Conservation (phyloP, 1,140 invertebrate genomes). For the Temnothorax curvispinosus region DNA sequence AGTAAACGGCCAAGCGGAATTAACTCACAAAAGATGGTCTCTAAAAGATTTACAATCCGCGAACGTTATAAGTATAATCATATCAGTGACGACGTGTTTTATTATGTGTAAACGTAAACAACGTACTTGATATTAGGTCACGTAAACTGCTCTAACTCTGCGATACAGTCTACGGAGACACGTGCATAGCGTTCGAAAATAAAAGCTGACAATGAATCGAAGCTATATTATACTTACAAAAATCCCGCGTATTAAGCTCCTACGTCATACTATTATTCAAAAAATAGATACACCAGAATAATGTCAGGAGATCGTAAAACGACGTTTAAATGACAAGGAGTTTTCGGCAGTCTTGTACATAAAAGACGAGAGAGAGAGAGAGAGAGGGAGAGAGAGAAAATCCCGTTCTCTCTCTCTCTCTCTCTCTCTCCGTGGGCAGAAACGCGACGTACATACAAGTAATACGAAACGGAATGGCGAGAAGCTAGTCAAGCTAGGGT, state of each 20-base stretch:
- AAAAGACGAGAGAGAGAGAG: background rate
- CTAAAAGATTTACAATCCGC: constrained; percentile 2
- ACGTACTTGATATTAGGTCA: background rate
- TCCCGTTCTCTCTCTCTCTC: no score
- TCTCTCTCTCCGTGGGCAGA: background rate
- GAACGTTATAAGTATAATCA: background rate
- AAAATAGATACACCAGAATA: background rate
- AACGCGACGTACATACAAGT: no score
- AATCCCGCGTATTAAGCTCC: background rate
- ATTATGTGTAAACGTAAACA: background rate
- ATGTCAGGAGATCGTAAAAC: background rate
- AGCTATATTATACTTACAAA: background rate
- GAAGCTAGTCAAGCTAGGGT: background rate
- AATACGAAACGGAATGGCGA: background rate
- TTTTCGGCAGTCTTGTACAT: background rate
- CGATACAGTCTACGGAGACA: background rate
- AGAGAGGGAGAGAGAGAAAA: background rate
- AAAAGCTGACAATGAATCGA: background rate
- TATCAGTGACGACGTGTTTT: background rate
- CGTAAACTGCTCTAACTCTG: background rate
- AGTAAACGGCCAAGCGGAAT: no score
- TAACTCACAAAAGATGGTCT: background rate
- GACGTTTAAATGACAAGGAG: background rate
- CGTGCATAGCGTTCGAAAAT: constrained; percentile 14
- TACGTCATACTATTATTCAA: background rate